These are phyloP conservation scores for Pseudopleuronectes americanus DNA, from an alignment of 2,797 vertebrate genomes.

Conservation along the genomic window DNA sequence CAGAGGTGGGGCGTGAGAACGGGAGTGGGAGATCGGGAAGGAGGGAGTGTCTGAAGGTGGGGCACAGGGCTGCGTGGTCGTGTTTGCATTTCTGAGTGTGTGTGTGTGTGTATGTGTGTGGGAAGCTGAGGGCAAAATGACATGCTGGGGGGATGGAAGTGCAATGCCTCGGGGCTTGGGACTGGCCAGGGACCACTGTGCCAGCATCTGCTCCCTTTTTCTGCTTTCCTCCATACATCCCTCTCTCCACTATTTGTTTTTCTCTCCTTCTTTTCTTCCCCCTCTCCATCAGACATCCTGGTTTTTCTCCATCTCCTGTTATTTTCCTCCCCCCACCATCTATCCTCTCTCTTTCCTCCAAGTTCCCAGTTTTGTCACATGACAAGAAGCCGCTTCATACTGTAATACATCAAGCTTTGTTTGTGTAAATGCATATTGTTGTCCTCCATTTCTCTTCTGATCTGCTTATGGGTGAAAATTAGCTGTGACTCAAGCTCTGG, in stretches of 20 bases:
- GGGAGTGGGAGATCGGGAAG: constrained; percentile 25
- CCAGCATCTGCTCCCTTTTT: constrained; percentile 74
- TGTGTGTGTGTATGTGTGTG: constrained; percentile 25
- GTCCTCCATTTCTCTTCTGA: constrained; percentile 38
- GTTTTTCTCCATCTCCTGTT: constrained; percentile 17
- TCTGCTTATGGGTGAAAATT: constrained; percentile 27
- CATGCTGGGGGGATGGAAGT: constrained; percentile 69
- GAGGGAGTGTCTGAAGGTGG: constrained; percentile 57
- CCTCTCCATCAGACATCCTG: constrained; percentile 1
- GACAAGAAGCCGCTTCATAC: constrained; percentile 32
- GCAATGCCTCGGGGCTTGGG: constrained; percentile 62
- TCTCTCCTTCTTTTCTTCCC: neutral
- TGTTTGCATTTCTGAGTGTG: constrained; percentile 31
- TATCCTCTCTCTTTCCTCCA: constrained; percentile 13
- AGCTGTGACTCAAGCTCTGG: constrained; percentile 45
- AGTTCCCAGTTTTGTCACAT: constrained; percentile 36
- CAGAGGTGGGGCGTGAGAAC: constrained; percentile 51
- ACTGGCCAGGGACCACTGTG: constrained; percentile 76
- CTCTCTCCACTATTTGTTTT: constrained; percentile 9
- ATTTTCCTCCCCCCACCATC: neutral
- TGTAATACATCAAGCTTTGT: constrained; percentile 38
- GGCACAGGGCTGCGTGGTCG: constrained; percentile 43
- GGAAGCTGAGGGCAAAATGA: constrained; percentile 58
- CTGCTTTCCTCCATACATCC: constrained; percentile 18
- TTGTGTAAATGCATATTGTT: constrained; percentile 37